These are phyloP conservation scores for Mythimna pallens DNA, from an alignment of 2,888 invertebrate genomes.

Conservation along the genomic window DNA sequence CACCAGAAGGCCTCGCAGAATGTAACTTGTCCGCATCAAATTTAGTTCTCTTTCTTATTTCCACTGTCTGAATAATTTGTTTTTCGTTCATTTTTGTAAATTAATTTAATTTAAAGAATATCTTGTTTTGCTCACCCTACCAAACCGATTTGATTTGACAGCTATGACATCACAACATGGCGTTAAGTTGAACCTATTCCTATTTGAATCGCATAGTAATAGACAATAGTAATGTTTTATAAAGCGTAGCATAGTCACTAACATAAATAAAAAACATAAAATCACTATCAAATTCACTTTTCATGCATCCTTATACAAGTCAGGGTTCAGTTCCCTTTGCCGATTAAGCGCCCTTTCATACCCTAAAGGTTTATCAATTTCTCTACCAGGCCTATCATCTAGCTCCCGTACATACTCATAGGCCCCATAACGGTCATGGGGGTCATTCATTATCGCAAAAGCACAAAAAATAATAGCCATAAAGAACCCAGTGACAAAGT, in stretches of 20 bases:
- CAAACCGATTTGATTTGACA: no score
- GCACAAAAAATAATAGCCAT: constrained; percentile 65
- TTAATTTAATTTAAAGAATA: no score
- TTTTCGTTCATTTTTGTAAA: no score
- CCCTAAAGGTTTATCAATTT: constrained; percentile 76
- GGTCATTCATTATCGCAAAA: constrained; percentile 65
- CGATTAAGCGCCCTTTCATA: constrained; percentile 76
- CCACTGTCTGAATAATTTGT: no score
- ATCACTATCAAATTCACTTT: neutral
- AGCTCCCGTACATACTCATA: constrained; percentile 63
- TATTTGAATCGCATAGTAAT: no score
- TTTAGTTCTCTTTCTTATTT: no score
- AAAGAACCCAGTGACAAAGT: constrained; percentile 79
- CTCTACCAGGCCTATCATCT: constrained; percentile 52
- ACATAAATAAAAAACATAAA: constrained; percentile 1
- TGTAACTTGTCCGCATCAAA: no score
- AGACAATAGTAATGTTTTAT: neutral
- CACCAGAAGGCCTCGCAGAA: no score
- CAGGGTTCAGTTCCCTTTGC: constrained; percentile 76
- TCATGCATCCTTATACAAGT: constrained; percentile 80
- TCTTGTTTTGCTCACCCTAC: no score
- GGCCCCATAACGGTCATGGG: constrained; percentile 67
- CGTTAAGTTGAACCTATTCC: no score
- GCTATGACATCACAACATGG: no score
- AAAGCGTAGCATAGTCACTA: constrained; percentile 2